Evolutionary conservation across 2,113 vertebrate genomes (phyloP).

Genomic region (Silurus meridionalis): DNA sequence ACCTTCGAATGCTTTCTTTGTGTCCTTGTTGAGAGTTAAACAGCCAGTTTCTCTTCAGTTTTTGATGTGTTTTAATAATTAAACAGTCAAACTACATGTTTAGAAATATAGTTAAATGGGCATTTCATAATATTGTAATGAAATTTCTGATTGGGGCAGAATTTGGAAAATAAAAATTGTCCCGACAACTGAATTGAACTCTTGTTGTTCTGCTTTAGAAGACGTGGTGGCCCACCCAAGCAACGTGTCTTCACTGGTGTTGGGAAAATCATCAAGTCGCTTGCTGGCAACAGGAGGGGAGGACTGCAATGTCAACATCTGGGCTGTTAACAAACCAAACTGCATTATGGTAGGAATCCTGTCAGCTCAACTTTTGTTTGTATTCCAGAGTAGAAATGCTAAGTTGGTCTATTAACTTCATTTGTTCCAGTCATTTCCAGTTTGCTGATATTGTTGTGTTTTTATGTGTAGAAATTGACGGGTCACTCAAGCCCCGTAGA

Average conservation of each 20-base stretch:
- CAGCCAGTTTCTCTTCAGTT: background rate
- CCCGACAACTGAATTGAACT: background rate
- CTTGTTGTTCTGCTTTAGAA: conserved; percentile 68
- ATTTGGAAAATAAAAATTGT: background rate
- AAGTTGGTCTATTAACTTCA: background rate
- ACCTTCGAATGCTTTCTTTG: background rate
- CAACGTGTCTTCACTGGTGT: conserved; percentile 83
- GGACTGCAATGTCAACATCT: conserved; percentile 93
- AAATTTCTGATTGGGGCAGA: background rate
- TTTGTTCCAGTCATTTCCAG: background rate
- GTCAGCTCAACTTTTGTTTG: background rate
- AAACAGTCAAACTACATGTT: background rate
- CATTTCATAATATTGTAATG: background rate
- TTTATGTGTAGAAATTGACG: conserved; percentile 81
- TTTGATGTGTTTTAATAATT: background rate
- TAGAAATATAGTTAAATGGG: background rate
- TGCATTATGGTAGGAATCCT: conserved; percentile 88
- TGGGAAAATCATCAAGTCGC: conserved; percentile 88
- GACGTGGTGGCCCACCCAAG: conserved; percentile 91
- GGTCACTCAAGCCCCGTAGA: conserved; percentile 89
- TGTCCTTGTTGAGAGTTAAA: background rate
- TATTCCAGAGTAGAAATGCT: background rate
- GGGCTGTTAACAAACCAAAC: conserved; percentile 94
- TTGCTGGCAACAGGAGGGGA: conserved; percentile 92
- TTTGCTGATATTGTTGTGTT: background rate